Evolutionary conservation across 2,113 vertebrate genomes (phyloP).

Genomic region (Macaca mulatta): DNA sequence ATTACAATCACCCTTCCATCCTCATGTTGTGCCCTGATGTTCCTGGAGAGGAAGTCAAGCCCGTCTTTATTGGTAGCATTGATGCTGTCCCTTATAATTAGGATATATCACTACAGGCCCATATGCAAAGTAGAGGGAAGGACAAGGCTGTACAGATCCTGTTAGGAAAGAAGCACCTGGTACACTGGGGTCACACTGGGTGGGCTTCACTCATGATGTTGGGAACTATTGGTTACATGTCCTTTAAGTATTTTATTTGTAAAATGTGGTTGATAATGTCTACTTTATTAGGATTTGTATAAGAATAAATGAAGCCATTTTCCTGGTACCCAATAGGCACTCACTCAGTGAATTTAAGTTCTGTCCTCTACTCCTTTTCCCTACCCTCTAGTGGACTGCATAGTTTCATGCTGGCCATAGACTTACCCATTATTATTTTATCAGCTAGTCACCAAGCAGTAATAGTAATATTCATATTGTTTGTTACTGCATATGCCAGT

Average conservation of each 20-base stretch:
- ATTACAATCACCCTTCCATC: neutral
- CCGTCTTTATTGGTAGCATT: neutral
- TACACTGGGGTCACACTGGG: neutral
- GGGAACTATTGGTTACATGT: neutral
- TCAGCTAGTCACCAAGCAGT: neutral
- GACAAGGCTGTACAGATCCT: neutral
- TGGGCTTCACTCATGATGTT: neutral
- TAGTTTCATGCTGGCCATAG: neutral
- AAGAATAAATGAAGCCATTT: neutral
- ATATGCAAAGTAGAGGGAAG: neutral
- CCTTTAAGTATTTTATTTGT: neutral
- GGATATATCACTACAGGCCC: neutral
- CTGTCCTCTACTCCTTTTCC: neutral
- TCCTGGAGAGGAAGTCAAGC: neutral
- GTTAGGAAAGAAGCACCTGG: neutral
- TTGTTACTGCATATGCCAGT: neutral
- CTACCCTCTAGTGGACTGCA: neutral
- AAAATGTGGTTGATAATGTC: neutral
- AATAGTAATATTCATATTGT: neutral
- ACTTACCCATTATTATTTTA: neutral
- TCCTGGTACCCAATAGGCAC: neutral
- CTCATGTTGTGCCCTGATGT: neutral
- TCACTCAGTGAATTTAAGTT: neutral
- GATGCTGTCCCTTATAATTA: neutral
- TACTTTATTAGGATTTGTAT: neutral